A percentile compares a stretch with the other conserved stretches of the same genome.
Conservation (phyloP, 2,888 invertebrate genomes). For the Keiferia lycopersicella region DNA sequence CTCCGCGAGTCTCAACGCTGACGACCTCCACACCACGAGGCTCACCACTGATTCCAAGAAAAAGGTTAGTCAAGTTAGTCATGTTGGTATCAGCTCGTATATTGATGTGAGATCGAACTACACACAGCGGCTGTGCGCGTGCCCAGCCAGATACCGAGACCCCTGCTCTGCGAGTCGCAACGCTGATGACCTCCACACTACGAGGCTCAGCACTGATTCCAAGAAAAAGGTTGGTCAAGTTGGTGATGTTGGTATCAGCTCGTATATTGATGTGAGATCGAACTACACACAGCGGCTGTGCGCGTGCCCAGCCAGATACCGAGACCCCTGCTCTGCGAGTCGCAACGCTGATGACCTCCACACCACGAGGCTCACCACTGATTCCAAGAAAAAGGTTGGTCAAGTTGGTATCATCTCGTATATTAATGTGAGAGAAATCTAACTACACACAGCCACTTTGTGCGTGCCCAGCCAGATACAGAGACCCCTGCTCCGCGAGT, state of each 20-base stretch:
- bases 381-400: constrained; percentile 90
- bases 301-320: constrained; percentile 92
- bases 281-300: too few relatives aligned
- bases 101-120: constrained; percentile 92
- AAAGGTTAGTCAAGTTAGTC: constrained; percentile 83
- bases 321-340: too few relatives aligned
- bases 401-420: too few relatives aligned
- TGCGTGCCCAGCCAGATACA: constrained; percentile 92
- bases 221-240: constrained; percentile 86
- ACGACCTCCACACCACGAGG: constrained; percentile 95
- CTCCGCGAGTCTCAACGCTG: constrained; percentile 93
- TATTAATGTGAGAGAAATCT: too few relatives aligned
- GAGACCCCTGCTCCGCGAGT: too few relatives aligned
- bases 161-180: constrained; percentile 95
- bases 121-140: constrained; percentile 95
- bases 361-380: constrained; percentile 93
- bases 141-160: constrained; percentile 92
- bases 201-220: constrained; percentile 92
- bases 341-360: constrained; percentile 94
- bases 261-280: too few relatives aligned
- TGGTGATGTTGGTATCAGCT: too few relatives aligned
- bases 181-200: constrained; percentile 95
- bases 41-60: constrained; percentile 92
- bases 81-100: neutral
- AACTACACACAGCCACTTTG: constrained; percentile 90